Base-by-base conservation (phyloP, 2,888 invertebrate genomes). In the Spodoptera exigua region DNA sequence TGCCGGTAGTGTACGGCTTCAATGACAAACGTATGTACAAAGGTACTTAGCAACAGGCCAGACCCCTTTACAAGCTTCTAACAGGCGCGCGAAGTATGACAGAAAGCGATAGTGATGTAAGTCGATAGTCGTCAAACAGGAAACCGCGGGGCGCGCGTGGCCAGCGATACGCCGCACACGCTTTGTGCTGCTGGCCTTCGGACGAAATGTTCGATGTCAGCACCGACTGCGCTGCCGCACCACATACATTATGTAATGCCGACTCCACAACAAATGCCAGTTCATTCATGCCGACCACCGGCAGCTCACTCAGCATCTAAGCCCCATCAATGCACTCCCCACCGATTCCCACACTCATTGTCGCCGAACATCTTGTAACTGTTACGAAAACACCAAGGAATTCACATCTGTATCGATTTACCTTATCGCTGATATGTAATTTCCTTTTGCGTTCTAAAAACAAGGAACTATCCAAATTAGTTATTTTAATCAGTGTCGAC, bases 81-180 rank as follows among this genome's bases (percentile, higher is more conserved):
- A 92, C 90, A 89, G 85, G 82, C 89, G 86, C 81, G 86, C 87
- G 84, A 87, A 87, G 89, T 88, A 88, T 89, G 88, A 86, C 93
- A 93, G 93, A 92, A 92, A 93, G 89, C 90, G 89, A 93, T 91
- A 94, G 93, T 93, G 93, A 93, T 93, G 93, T 92, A 91, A 93
- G 93, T 89, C 87, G 89, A 92, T 93, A 93, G 93, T 92, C 89
- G 93, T 93, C 91, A 92, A 93, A 92, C 94, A 94, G 93, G 93
- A 94, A 93, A 91, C 87, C 82, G 90, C 87, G 89, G 87, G 89
- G 90, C 90, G 90, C 91, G 91, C 89, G 92, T 90, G 91, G 92
- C 87, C 85, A 83, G 83, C 87, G 87, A 88, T 89, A 89, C 83
- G 85, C 86, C 83, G 86, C 85, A 83, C 87, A 84, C 87, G 90